phyloP scores from a whole-genome alignment of 2,797 vertebrate genomes.

The Amblyopsis hoosieri region DNA sequence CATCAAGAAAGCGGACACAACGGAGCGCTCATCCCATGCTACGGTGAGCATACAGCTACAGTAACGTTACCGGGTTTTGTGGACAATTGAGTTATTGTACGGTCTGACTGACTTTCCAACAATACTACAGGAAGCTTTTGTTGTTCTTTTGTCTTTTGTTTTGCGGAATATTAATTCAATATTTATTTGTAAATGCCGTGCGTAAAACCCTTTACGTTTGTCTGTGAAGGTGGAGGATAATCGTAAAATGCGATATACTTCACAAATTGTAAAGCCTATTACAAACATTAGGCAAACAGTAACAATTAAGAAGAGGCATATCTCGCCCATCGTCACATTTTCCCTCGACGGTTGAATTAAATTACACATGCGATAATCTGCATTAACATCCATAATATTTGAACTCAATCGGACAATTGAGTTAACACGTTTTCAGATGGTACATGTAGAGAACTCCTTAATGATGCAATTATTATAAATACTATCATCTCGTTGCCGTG shows the following conservation, averaged over 20 bases:
- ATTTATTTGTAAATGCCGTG: not conserved
- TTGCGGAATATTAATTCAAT: not conserved
- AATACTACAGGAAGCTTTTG: fast-evolving
- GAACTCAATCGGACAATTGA: slow-evolving; percentile 72
- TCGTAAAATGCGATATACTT: slow-evolving; percentile 23
- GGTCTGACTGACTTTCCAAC: not conserved
- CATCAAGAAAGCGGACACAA: slow-evolving; percentile 84
- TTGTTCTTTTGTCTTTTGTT: not conserved
- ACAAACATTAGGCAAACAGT: slow-evolving; percentile 34
- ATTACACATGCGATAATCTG: slow-evolving; percentile 80
- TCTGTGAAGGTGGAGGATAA: slow-evolving; percentile 2
- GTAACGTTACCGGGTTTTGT: not conserved
- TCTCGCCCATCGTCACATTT: slow-evolving; percentile 33
- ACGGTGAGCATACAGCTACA: slow-evolving; percentile 82
- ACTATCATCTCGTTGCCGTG: slow-evolving; percentile 50
- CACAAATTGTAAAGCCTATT: slow-evolving; percentile 21
- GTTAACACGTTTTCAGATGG: slow-evolving; percentile 75
- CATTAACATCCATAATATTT: slow-evolving; percentile 71
- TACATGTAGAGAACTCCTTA: slow-evolving; percentile 46
- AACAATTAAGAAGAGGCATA: slow-evolving; percentile 52
- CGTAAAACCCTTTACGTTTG: slow-evolving; percentile 12
- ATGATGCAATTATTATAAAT: slow-evolving; percentile 32
- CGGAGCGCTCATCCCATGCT: slow-evolving; percentile 88
- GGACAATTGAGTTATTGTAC: too few relatives aligned
- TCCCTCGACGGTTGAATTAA: slow-evolving; percentile 69